These are phyloP conservation scores for Arge pagana DNA, from an alignment of 2,888 invertebrate genomes.

Conservation along the genomic window DNA sequence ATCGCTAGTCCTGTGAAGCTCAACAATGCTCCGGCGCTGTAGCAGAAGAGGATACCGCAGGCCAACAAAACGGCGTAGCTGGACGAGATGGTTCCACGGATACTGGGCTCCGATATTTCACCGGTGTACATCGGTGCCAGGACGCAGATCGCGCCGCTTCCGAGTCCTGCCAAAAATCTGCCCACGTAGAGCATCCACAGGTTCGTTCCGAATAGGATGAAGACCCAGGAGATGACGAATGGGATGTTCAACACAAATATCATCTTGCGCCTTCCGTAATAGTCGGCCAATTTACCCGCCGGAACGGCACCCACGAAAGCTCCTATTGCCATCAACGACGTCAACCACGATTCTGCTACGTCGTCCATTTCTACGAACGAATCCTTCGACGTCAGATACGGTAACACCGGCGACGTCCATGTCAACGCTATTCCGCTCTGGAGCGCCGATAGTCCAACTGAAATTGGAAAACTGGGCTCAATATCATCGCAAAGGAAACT, in stretches of 20 bases:
- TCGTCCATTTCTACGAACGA: conserved; percentile 39
- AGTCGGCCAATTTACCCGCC: conserved; percentile 47
- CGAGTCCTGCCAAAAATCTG: conserved; percentile 59
- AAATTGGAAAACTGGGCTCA: neutral
- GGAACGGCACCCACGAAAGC: conserved; percentile 48
- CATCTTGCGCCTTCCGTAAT: conserved; percentile 44
- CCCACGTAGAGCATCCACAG: conserved; percentile 40
- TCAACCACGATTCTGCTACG: conserved; percentile 42
- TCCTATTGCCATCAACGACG: conserved; percentile 45
- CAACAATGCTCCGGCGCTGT: conserved; percentile 56
- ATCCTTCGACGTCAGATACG: conserved; percentile 35
- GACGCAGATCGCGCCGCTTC: conserved; percentile 55
- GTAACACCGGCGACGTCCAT: conserved; percentile 49
- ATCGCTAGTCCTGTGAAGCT: conserved; percentile 57
- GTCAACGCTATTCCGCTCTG: conserved; percentile 48
- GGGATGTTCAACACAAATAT: conserved; percentile 43
- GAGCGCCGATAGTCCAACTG: conserved; percentile 46
- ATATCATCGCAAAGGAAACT: neutral
- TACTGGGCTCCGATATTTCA: conserved; percentile 60
- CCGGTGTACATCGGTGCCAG: conserved; percentile 61
- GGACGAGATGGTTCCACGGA: conserved; percentile 61
- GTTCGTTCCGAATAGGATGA: conserved; percentile 45
- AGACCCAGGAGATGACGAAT: conserved; percentile 55
- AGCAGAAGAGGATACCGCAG: conserved; percentile 60
- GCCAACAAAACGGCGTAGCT: conserved; percentile 59